These are phyloP conservation scores for Zophobas morio DNA, from an alignment of 1,140 invertebrate genomes.

Conservation along the genomic window DNA sequence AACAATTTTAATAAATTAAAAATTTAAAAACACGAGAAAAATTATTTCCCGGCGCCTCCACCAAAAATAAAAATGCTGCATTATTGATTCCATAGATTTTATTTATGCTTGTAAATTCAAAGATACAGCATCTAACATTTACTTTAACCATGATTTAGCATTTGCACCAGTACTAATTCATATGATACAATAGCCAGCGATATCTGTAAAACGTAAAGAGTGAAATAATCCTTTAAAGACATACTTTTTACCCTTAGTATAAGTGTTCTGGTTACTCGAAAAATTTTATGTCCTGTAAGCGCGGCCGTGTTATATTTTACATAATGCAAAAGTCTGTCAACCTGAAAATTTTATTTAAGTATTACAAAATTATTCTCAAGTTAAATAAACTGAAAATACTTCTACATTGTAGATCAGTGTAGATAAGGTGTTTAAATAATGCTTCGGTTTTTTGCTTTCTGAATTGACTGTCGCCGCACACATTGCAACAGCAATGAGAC, in stretches of 20 bases:
- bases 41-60: no score
- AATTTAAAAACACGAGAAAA: no score
- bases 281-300: slow-evolving; percentile 77
- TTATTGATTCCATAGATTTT: no score
- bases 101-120: neutral
- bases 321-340: slow-evolving; percentile 76
- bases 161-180: slow-evolving; percentile 64
- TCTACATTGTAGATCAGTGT: slow-evolving; percentile 32
- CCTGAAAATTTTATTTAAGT: slow-evolving; percentile 65
- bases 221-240: no score
- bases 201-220: slow-evolving; percentile 60
- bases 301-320: slow-evolving; percentile 74
- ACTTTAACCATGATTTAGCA: neutral
- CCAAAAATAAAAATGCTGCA: no score
- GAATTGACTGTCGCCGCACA: slow-evolving; percentile 72
- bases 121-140: slow-evolving; percentile 10
- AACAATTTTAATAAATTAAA: no score
- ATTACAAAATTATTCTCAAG: neutral
- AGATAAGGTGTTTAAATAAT: slow-evolving; percentile 62
- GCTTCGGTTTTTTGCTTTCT: slow-evolving; percentile 71
- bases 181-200: slow-evolving; percentile 65
- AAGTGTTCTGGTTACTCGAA: slow-evolving; percentile 73
- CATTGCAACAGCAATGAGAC: slow-evolving; percentile 72
- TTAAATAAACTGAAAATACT: slow-evolving; percentile 1
- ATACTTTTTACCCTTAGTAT: slow-evolving; percentile 70